These are phyloP conservation scores for Spodoptera frugiperda DNA, from an alignment of 1,140 invertebrate species.

Conservation along the genomic window DNA sequence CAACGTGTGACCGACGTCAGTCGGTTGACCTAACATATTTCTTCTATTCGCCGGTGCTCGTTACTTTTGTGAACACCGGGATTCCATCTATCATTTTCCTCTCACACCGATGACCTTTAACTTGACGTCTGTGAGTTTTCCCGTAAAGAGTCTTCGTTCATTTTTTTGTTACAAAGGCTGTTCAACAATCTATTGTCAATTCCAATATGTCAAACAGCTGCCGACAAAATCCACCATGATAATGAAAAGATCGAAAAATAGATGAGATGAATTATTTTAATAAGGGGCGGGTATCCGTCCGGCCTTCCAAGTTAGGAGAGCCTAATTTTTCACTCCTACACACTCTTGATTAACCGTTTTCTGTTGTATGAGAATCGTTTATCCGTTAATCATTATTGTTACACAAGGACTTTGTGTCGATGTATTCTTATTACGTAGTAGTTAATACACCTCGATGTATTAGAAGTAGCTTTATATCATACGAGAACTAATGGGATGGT, in stretches of 20 bases:
- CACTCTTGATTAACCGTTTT: constrained; percentile 62
- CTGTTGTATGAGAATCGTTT: constrained; percentile 14
- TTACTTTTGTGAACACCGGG: constrained; percentile 68
- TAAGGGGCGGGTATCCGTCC: constrained; percentile 6
- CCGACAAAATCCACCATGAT: constrained; percentile 15
- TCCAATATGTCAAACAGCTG: constrained; percentile 39
- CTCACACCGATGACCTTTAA: constrained; percentile 62
- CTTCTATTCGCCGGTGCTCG: constrained; percentile 61
- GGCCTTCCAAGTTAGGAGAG: constrained; percentile 50
- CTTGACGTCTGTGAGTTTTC: constrained; percentile 57
- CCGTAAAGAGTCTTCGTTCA: constrained; percentile 46
- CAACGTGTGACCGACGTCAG: constrained; percentile 65
- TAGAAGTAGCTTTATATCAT: constrained; percentile 1
- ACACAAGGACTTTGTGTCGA: constrained; percentile 14
- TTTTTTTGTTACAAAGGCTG: constrained; percentile 38
- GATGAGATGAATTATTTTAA: constrained; percentile 23
- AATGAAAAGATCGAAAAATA: constrained; percentile 29
- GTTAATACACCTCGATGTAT: constrained; percentile 18
- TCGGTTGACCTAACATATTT: constrained; percentile 70
- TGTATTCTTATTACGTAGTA: constrained; percentile 36
- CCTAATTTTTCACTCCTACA: constrained; percentile 63
- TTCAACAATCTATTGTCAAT: constrained; percentile 47
- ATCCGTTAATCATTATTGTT: constrained; percentile 42
- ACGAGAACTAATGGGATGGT: constrained; percentile 13
- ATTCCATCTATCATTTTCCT: constrained; percentile 71